Conservation (phyloP, 2,113 vertebrate species). For the Apeltes quadracus region DNA sequence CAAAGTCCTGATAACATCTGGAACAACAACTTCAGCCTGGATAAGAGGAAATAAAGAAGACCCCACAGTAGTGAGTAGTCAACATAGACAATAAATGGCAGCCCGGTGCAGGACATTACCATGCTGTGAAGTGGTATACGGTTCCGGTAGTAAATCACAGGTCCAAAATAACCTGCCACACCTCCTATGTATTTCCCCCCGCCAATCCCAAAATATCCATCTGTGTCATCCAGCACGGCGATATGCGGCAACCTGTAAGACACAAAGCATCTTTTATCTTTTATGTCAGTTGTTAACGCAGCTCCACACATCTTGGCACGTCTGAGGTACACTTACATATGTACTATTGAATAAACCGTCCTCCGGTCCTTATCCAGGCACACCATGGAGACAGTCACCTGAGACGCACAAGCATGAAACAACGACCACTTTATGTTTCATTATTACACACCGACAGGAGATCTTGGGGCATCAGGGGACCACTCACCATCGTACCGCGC, state of each 20-base stretch:
- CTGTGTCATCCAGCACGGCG: conserved; percentile 76
- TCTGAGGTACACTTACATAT: conserved; percentile 62
- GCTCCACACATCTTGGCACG: background rate
- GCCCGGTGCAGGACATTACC: conserved; percentile 51
- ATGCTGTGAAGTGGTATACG: conserved; percentile 33
- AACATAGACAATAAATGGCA: background rate
- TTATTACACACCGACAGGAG: background rate
- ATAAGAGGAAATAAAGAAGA: conserved; percentile 25
- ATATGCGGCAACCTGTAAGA: conserved; percentile 61
- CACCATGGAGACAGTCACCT: conserved; percentile 73
- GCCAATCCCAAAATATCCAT: conserved; percentile 81
- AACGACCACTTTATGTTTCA: background rate
- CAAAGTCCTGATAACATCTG: conserved; percentile 56
- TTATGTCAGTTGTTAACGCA: background rate
- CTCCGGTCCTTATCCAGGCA: conserved; percentile 54
- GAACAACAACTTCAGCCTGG: conserved; percentile 67
- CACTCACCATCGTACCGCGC: conserved; percentile 66
- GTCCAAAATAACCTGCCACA: conserved; percentile 81
- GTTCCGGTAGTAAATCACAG: conserved; percentile 75
- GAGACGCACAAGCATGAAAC: background rate
- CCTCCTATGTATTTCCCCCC: conserved; percentile 75
- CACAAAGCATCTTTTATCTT: background rate
- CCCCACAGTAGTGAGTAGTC: background rate
- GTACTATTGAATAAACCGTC: conserved; percentile 21
- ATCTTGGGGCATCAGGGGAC: background rate